Base-by-base conservation (phyloP, 2,797 vertebrate genomes). In the Lepus oiostolus region DNA sequence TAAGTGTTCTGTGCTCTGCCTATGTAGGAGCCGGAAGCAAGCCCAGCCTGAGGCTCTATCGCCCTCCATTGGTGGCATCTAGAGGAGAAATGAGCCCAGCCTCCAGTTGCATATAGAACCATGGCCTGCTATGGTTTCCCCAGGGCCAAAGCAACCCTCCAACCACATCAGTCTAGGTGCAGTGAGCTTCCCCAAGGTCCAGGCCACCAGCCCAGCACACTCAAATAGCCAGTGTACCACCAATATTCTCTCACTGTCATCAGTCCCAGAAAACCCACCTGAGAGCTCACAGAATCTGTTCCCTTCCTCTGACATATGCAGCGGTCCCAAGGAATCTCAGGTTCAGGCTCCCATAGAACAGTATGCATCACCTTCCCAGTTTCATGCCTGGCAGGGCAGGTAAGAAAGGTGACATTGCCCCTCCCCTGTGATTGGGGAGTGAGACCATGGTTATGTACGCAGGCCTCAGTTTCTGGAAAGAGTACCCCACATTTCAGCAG, bases 1-100 rank as follows among this genome's bases (percentile, higher is more conserved):
- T 91, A 90, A 96, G 91, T 95, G 94, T 82, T 96, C 90, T 93
- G 92, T 83, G 88, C 95, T 95, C 93, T 95, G 90, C 85, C 81
- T 88, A 9, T 75, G 35, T 21, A n/a, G 89, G 68, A 96, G 88
- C 79, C 54, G 3, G 82, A 26, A 95, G 90, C 54, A 83, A 54
- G 42, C 67, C 60, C 95, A 97, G 92, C 79, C 80, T 96, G 70
- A 93, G 92, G 72, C 95, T 97, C 95, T 97, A 90, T 85, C 85
- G 90, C 96, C 96, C 93, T 96, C 96, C 35, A 42, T 94, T 92
- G 95, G 95, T 77, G 32, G 88, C 84, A 93, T 38, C 47, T 88
- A 92, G 91, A 87, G 85, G 58, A 85, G 60, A 95, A 87, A 92
- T 63, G 54, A 92, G 38, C 95, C 72, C 74, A 42, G 5, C 63